Base-by-base conservation (phyloP, 1,140 invertebrate genomes). In the Eriosoma lanigerum region DNA sequence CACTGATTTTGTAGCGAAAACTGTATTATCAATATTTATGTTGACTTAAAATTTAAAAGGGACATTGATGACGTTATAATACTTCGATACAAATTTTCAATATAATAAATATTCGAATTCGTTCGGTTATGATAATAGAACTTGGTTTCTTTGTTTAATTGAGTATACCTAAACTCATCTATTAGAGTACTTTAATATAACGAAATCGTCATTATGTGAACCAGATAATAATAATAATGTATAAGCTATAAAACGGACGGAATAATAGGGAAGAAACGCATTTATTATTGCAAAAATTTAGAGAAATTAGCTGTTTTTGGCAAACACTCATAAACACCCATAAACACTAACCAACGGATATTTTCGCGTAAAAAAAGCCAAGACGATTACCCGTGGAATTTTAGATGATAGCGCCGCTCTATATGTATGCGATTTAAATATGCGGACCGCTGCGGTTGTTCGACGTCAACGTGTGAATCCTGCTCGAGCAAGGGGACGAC, bases 351-450 rank as follows among this genome's bases (percentile, higher is more conserved):
- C 48, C 29, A 24, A 0, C 5, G 72, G 12, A 58, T 15, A 44
- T 73, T 73, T 38, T 73, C 17, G 26, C 19, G 50, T 15, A 48
- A 32, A 73, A 73, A 52, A 13, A 6, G 64, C 38, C 12, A 24
- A 68, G 44, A 46, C 32, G 38, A 24, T 24, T 48, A n/a, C 24
- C 17, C 24, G 24, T 10, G 13, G 13, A 17, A 24, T 68, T 48
- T 46, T 6, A 32, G 26, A 54, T 32, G 50, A 54, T 24, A 54
- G 52, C 70, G 52, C 70, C 46, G 19, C 70, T 24, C 48, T 24
- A 58, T 58, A 48, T 44, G 64, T 38, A 44, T 26, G 48, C n/a
- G 52, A 75, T 75, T 75, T 75, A 75, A 75, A 75, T 75, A 75
- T 26, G 19, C 50, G 32, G 32, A 24, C 29, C 72, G 12, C 32